Evolutionary conservation across 2,888 invertebrate genomes (phyloP).

Genomic region (Netelia fuscicornis): DNA sequence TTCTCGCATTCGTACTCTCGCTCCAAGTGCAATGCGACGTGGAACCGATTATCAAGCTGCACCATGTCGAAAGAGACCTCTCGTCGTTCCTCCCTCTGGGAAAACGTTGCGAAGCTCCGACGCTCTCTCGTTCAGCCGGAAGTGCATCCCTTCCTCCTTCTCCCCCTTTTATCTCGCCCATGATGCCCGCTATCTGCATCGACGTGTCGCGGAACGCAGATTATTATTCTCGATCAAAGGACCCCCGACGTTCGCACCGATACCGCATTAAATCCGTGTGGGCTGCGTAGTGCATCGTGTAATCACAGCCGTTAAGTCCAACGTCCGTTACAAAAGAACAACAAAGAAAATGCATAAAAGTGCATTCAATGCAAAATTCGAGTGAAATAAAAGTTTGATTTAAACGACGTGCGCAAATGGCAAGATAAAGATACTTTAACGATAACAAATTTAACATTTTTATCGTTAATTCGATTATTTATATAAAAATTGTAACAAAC

Average conservation of each 20-base stretch:
- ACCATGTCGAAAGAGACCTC: constrained; percentile 45
- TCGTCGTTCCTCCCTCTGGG: constrained; percentile 8
- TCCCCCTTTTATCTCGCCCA: constrained; percentile 12
- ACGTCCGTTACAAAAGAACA: constrained; percentile 22
- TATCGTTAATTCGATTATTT: too few relatives aligned
- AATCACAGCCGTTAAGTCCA: constrained; percentile 30
- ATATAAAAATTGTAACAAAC: too few relatives aligned
- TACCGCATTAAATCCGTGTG: constrained; percentile 50
- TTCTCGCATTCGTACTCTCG: constrained; percentile 21
- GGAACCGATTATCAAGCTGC: constrained; percentile 63
- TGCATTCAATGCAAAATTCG: neutral
- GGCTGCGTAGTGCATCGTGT: constrained; percentile 9
- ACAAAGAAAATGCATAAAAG: constrained; percentile 2
- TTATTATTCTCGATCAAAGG: constrained; percentile 66
- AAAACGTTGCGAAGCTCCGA: constrained; percentile 56
- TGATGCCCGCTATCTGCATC: constrained; percentile 19
- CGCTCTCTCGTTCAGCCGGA: constrained; percentile 61
- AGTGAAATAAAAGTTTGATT: neutral
- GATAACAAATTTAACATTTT: too few relatives aligned
- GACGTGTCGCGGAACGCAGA: constrained; percentile 46
- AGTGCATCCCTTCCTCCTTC: constrained; percentile 57
- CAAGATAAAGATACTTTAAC: too few relatives aligned
- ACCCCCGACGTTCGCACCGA: constrained; percentile 44
- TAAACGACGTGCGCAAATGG: too few relatives aligned
- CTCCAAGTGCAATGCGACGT: constrained; percentile 56